Evolutionary conservation across 1,140 invertebrate species (phyloP).

Genomic region (Drosophila micromelanica): DNA sequence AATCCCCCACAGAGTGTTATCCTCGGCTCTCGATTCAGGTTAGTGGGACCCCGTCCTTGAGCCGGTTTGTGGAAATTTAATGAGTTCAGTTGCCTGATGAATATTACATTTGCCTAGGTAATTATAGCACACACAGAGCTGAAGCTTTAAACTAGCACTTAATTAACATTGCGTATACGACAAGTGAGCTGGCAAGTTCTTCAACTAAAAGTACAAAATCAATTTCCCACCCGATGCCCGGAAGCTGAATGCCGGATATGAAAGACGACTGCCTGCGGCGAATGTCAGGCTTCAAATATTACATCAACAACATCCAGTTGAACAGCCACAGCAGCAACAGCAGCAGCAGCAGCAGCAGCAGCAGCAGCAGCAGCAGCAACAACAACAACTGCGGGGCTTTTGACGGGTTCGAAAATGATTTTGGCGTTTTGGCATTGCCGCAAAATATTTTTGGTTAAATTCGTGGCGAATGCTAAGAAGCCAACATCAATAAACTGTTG

Average conservation of each 20-base stretch:
- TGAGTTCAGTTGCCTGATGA: constrained; percentile 30
- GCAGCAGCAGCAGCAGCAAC: constrained; percentile 12
- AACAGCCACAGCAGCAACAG: constrained; percentile 19
- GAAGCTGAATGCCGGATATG: constrained; percentile 65
- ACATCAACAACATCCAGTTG: not conserved
- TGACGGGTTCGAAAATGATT: constrained; percentile 55
- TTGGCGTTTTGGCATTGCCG: constrained; percentile 52
- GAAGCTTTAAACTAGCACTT: constrained; percentile 68
- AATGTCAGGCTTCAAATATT: constrained; percentile 8
- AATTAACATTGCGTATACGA: constrained; percentile 71
- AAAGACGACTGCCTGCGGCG: constrained; percentile 72
- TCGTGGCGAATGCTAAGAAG: constrained; percentile 41
- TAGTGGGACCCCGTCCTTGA: constrained; percentile 71
- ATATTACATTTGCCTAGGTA: constrained; percentile 56
- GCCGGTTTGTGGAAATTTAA: constrained; percentile 49
- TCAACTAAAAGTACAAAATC: constrained; percentile 46
- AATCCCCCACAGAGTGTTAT: not conserved
- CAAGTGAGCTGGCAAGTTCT: constrained; percentile 12
- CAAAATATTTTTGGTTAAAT: constrained; percentile 62
- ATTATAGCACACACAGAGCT: constrained; percentile 29
- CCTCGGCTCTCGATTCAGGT: constrained; percentile 51
- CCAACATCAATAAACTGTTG: constrained; percentile 73
- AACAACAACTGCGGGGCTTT: constrained; percentile 40
- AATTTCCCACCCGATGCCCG: constrained; percentile 61
- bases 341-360: constrained; percentile 8